Evolutionary conservation across 2,797 vertebrate species (phyloP).

Genomic region (Sus cebifrons): DNA sequence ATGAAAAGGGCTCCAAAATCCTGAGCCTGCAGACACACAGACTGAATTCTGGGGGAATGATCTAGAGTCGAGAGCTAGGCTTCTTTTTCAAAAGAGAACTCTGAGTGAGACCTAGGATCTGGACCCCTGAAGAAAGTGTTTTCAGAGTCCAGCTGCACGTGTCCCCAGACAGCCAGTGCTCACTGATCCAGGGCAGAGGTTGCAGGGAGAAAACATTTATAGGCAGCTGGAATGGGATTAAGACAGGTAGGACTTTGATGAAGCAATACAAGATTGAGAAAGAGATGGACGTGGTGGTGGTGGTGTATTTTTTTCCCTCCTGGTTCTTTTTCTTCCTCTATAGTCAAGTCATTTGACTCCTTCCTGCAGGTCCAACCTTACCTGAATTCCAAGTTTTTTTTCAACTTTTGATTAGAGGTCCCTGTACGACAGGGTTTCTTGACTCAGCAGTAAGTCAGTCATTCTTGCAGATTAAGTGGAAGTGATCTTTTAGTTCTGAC

Average conservation of each 20-base stretch:
- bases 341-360: background rate
- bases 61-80: background rate
- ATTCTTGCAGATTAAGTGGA: background rate
- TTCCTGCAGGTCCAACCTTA: background rate
- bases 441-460: background rate
- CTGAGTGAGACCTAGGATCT: background rate
- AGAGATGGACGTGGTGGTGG: background rate
- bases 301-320: too few species aligned
- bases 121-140: background rate
- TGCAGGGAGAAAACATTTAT: background rate
- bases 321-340: background rate
- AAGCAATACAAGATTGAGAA: background rate
- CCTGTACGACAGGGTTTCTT: background rate
- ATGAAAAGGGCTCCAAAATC: background rate
- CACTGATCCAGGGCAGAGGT: background rate
- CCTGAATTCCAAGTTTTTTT: conserved; percentile 2
- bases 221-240: background rate
- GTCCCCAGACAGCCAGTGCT: too few species aligned
- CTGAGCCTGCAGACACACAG: background rate
- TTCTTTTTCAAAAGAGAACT: background rate
- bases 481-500: conserved; percentile 15
- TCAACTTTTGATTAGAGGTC: background rate
- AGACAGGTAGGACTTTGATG: background rate
- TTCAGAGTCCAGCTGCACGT: background rate
- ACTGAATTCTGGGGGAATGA: background rate